A percentile compares a stretch with the other conserved stretches of the same genome.
These are phyloP conservation scores for Prionailurus viverrinus DNA, from an alignment of 2,113 vertebrate species.

Conservation along the genomic window DNA sequence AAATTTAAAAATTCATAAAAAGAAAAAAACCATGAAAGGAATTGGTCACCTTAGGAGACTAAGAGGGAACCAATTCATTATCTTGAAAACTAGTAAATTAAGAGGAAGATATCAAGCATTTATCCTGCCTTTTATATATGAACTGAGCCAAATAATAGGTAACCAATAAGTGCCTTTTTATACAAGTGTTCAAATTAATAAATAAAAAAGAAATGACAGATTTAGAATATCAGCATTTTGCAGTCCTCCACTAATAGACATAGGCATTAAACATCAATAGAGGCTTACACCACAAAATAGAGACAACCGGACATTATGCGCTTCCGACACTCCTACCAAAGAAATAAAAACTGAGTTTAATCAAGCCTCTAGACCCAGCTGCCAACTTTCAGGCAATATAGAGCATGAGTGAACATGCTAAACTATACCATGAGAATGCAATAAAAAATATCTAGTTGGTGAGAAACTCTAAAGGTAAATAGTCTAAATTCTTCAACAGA, in stretches of 20 bases:
- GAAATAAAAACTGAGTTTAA: background rate
- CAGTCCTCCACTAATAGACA: background rate
- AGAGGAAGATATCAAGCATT: background rate
- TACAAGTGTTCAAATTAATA: background rate
- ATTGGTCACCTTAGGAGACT: background rate
- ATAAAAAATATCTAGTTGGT: background rate
- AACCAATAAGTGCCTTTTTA: background rate
- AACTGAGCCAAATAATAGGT: background rate
- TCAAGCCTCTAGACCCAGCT: background rate
- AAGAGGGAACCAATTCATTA: background rate
- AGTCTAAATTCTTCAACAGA: background rate
- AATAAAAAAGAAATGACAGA: background rate
- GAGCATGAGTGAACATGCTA: background rate
- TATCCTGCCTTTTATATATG: background rate
- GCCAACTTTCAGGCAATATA: background rate
- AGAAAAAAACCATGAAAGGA: background rate
- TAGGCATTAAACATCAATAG: background rate
- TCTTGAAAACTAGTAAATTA: background rate
- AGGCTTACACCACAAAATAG: background rate
- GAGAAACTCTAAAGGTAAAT: background rate
- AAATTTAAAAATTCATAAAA: background rate
- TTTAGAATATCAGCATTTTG: background rate
- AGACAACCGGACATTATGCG: background rate
- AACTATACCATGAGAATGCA: background rate
- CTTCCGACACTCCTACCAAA: background rate